phyloP scores from a whole-genome alignment of 53 echinoderm and acorn worm genomes.

The Hippasteria phrygiana region DNA sequence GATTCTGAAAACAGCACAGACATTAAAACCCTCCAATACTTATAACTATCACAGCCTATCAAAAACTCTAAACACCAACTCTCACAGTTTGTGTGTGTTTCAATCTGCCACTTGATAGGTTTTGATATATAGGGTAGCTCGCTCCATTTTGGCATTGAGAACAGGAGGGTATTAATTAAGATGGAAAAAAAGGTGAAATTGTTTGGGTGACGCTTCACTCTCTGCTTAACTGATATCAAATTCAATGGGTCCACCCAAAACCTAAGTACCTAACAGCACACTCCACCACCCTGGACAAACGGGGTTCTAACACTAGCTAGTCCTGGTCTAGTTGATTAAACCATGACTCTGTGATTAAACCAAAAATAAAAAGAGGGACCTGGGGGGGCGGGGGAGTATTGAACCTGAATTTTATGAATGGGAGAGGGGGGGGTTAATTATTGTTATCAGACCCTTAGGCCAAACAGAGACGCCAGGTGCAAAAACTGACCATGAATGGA shows the following conservation, averaged over 20 bases:
- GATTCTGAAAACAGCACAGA: no score
- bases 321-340: background rate
- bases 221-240: background rate
- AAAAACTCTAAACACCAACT: no score
- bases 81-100: no score
- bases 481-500: constrained; percentile 56
- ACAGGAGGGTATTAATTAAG: no score
- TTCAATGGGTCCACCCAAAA: background rate
- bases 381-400: background rate
- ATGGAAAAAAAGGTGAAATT: background rate
- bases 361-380: background rate
- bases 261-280: background rate
- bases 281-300: background rate
- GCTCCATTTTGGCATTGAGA: no score
- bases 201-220: background rate
- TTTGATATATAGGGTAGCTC: no score
- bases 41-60: no score
- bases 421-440: constrained; percentile 2
- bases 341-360: background rate
- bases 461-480: constrained; percentile 55
- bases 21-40: no score
- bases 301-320: background rate
- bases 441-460: constrained; percentile 38
- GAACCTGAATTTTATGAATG: constrained; percentile 13
- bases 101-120: no score